Base-by-base conservation (phyloP, 2,888 invertebrate species). In the Hirudinaria manillensis region DNA sequence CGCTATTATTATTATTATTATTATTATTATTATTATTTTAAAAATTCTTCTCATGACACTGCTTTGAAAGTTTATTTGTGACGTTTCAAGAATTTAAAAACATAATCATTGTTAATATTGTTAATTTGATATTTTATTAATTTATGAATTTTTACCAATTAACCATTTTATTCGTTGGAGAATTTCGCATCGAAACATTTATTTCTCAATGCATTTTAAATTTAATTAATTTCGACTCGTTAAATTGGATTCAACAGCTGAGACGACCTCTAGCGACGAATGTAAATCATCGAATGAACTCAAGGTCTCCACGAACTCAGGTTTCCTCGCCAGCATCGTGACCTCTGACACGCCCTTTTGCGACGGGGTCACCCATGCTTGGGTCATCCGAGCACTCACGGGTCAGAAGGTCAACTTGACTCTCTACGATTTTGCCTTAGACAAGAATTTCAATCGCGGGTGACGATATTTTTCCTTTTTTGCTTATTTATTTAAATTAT, bases 371-470 rank as follows among this genome's bases (percentile, higher is more conserved):
- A 75, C 68, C 16, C 77, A 77, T n/a, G 70, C 77, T 1, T 77
- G 77, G 77, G 45, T 77, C 66, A 75, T 77, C 51, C 56, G 53
- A 38, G 75, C 55, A 29, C 75, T 29, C 6, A n/a, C 66, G 32
- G 72, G 75, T 55, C 77, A 77, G 27, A 51, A 72, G 24, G 66
- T 77, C 75, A 72, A 75, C 53, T 56, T 77, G 34, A 77, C 77
- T 27, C 72, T 77, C n/a, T 77, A 55, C 55, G 77, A 77, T 67
- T 77, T 77, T 61, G 75, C 75, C 34, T 70, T 77, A 56, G 72
- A 61, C 7, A 70, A 70, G 45, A 36, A 24, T 45, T 45, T 38
- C n/a, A 36, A 34, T 27, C 19, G 19, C 51, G 61, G 61, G 61
- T 61, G n/a, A 61, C 13, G n/a, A 13, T 45, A 45, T 45, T 45